phyloP scores from a whole-genome alignment of 1,140 invertebrate genomes.

The Atta cephalotes region DNA sequence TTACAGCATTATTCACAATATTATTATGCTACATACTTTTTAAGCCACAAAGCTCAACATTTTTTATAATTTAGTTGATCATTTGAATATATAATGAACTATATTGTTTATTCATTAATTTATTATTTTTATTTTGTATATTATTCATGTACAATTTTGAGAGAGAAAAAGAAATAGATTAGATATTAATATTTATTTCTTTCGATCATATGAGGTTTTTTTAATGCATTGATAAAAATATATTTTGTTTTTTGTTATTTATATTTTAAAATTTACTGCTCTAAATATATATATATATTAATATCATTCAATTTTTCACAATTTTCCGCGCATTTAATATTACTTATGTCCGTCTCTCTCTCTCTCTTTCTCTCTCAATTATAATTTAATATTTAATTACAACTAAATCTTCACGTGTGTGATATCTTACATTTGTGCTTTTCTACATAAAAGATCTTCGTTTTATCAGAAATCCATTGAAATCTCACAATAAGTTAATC shows the following conservation, averaged over 20 bases:
- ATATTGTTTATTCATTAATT: not conserved
- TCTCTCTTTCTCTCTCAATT: not conserved
- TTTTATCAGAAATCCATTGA: constrained; percentile 3
- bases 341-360: not conserved
- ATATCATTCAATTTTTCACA: not conserved
- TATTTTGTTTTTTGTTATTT: not conserved
- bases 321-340: not conserved
- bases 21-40: not conserved
- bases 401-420: not conserved
- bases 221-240: not conserved
- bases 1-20: not conserved
- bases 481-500: not conserved
- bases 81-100: not conserved
- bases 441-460: not conserved
- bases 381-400: not conserved
- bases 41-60: not conserved
- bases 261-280: not conserved
- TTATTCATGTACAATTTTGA: not conserved
- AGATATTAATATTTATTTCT: constrained; percentile 1
- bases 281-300: not conserved
- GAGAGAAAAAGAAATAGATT: not conserved
- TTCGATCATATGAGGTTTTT: not conserved
- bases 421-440: constrained; percentile 6
- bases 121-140: not conserved
- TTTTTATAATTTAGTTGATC: not conserved